Conservation (phyloP, 2,797 vertebrate species). For the Periophthalmus magnuspinnatus region DNA sequence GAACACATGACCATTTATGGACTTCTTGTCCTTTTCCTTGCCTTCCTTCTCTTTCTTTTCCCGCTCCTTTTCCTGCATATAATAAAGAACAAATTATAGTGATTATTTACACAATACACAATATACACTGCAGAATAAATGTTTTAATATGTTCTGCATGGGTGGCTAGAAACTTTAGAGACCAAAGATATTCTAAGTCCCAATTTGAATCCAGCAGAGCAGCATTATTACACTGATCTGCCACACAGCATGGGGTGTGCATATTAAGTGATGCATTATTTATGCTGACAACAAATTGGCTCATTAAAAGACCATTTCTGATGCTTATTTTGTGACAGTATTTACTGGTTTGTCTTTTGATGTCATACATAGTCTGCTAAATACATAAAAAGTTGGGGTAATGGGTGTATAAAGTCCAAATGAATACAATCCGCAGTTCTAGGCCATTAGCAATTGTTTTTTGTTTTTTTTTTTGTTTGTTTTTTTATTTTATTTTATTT, state of each 20-base stretch:
- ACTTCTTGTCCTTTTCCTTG: slow-evolving; percentile 85
- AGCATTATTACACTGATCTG: slow-evolving; percentile 54
- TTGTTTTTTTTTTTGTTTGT: too few relatives aligned
- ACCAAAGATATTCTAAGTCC: slow-evolving; percentile 35
- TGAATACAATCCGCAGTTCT: not conserved
- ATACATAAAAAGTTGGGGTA: not conserved
- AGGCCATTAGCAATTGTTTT: too few relatives aligned
- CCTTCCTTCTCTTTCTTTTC: slow-evolving; percentile 84
- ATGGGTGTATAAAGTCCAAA: not conserved
- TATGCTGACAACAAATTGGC: slow-evolving; percentile 52
- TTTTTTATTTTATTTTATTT: too few relatives aligned
- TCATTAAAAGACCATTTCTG: slow-evolving; percentile 44
- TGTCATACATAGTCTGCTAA: not conserved
- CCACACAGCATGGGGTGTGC: slow-evolving; percentile 38
- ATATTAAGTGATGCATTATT: slow-evolving; percentile 59
- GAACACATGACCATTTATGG: slow-evolving; percentile 86
- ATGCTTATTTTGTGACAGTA: slow-evolving; percentile 13
- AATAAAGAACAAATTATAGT: not conserved
- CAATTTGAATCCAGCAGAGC: slow-evolving; percentile 54
- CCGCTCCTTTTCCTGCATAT: slow-evolving; percentile 88
- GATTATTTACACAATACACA: not conserved
- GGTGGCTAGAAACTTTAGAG: slow-evolving; percentile 17
- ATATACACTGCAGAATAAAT: slow-evolving; percentile 13
- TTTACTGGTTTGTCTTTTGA: slow-evolving; percentile 10
- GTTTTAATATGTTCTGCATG: slow-evolving; percentile 3